Conservation (phyloP, 2,113 vertebrate species). For the Monarcha castaneiventris region DNA sequence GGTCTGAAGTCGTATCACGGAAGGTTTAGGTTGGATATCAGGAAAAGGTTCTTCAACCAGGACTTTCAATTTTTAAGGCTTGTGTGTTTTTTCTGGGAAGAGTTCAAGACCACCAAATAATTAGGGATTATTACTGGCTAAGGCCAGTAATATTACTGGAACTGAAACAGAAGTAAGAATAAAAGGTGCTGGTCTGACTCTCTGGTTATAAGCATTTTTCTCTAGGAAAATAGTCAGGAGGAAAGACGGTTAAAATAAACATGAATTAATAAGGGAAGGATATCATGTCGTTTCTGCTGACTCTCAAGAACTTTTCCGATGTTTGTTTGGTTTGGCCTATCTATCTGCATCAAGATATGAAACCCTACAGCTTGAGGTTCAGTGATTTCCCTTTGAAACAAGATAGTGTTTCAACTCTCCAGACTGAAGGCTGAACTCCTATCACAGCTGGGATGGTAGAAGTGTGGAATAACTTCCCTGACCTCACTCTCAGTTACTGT, state of each 20-base stretch:
- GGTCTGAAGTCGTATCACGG: neutral
- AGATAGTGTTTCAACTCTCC: neutral
- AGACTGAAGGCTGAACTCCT: neutral
- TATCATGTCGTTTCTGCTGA: conserved; percentile 22
- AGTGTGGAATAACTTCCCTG: neutral
- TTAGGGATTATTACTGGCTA: neutral
- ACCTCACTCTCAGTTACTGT: neutral
- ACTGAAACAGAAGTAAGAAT: neutral
- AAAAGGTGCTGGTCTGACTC: neutral
- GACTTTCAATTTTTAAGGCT: neutral
- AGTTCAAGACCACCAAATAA: neutral
- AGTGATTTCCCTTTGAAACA: neutral
- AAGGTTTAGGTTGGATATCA: neutral
- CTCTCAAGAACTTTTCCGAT: neutral
- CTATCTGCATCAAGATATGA: neutral
- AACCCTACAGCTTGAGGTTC: neutral
- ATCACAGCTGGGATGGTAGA: neutral
- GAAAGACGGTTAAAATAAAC: conserved; percentile 9
- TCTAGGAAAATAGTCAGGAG: neutral
- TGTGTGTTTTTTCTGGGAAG: neutral
- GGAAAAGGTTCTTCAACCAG: neutral
- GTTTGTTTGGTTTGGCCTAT: conserved; percentile 52
- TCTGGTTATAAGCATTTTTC: neutral
- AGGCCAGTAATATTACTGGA: neutral
- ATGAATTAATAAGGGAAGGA: conserved; percentile 24